phyloP scores from a whole-genome alignment of 1,140 invertebrate genomes.

The Magallana ariakensis region DNA sequence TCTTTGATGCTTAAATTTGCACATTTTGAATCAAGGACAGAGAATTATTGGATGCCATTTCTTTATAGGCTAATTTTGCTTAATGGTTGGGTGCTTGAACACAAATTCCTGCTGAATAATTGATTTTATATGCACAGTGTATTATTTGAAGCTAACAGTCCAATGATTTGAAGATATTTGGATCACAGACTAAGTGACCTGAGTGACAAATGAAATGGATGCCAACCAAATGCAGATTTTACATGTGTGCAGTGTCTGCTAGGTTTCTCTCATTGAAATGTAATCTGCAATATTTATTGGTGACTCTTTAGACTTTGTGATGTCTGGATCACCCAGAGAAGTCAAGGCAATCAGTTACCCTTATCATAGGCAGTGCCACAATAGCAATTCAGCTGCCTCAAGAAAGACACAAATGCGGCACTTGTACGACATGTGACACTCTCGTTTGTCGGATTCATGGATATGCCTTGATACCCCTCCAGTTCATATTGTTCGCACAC shows the following conservation, averaged over 20 bases:
- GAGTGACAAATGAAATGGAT: not conserved
- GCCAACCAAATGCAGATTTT: slow-evolving; percentile 17
- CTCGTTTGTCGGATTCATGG: not conserved
- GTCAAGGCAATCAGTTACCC: not conserved
- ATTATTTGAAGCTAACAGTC: not conserved
- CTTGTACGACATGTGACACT: slow-evolving; percentile 24
- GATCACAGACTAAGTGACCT: not conserved
- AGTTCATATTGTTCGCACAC: slow-evolving; percentile 8
- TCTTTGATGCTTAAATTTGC: not conserved
- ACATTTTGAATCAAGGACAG: not conserved
- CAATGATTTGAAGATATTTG: slow-evolving; percentile 25
- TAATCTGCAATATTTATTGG: not conserved
- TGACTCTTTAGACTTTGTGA: not conserved
- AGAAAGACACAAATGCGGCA: not conserved
- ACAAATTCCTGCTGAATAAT: slow-evolving; percentile 14
- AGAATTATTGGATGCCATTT: not conserved
- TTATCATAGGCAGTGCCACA: not conserved
- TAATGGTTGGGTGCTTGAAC: not conserved
- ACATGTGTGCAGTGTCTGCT: not conserved
- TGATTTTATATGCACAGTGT: slow-evolving; percentile 28
- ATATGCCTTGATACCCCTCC: slow-evolving; percentile 4
- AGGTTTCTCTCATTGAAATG: not conserved
- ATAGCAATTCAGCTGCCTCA: not conserved
- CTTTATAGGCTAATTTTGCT: not conserved
- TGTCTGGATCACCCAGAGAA: not conserved